A percentile compares a stretch with the other conserved stretches of the same genome.
These are phyloP conservation scores for Frieseomelitta varia DNA, from an alignment of 1,140 invertebrate genomes.

Conservation along the genomic window DNA sequence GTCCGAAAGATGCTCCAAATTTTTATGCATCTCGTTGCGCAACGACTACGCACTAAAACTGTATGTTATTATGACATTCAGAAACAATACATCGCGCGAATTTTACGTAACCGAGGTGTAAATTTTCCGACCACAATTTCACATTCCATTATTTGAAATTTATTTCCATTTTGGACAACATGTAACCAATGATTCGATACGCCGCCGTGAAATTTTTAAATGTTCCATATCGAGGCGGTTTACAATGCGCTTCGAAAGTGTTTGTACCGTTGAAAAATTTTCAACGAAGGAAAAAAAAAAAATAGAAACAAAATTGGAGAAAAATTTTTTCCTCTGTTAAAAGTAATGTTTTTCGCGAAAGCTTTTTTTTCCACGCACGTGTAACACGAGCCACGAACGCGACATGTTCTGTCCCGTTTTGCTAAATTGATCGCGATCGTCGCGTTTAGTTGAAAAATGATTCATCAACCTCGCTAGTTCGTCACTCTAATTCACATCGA, in stretches of 20 bases:
- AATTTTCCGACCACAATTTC: no score
- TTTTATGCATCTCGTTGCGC: no score
- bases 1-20: no score
- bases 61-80: background rate
- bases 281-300: background rate
- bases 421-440: background rate
- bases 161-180: background rate
- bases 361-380: background rate
- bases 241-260: background rate
- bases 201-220: background rate
- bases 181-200: constrained; percentile 1
- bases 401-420: background rate
- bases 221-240: background rate
- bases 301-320: background rate
- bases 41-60: no score
- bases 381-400: background rate
- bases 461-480: background rate
- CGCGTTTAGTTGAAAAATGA: background rate
- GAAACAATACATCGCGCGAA: background rate
- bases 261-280: background rate
- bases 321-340: background rate
- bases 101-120: no score
- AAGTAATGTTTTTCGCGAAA: background rate
- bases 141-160: background rate
- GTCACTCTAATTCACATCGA: background rate